Base-by-base conservation (phyloP, 1,140 invertebrate genomes). In the Drosophila chauvacae region DNA sequence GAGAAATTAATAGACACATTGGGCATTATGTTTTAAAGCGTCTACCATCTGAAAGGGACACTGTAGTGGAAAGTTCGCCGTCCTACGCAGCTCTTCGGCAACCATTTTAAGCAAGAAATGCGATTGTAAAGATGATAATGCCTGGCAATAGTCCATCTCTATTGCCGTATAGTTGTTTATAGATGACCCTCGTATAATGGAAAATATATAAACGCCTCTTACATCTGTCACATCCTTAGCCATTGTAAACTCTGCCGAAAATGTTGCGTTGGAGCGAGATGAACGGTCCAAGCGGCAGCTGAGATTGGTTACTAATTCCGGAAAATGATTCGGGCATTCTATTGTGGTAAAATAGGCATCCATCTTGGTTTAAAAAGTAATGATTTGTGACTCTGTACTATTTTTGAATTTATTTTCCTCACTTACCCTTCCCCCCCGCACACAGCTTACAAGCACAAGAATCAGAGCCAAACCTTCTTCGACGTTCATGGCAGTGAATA, bases 1-100 rank as follows among this genome's bases (percentile, higher is more conserved):
- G 5, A 20, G 0, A 39, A 30, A 41, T 51, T 13, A 4, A 26
- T 18, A 50, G 7, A 3, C n/a, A 30, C 0, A 14, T 18, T 30
- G 4, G 6, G 14, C n/a, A 20, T 2, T 23, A 33, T 1, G 16
- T 39, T 35, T 56, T 23, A 7, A 28, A 10, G 18, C 4, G 14
- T 9, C 16, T 26, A 80, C 76, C 50, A 47, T 81, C 51, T 65
- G 53, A 7, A 81, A 79, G 7, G 76, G 76, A n/a, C 72, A 81
- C 4, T 63, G 42, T 0, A 64, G 14, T 2, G 77, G 77, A 51
- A 77, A 77, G 23, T 80, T 81, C 2, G 56, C 30, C 2, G 57
- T 30, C 16, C 44, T 44, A 0, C 78, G 65, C 4, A 81, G 5
- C 26, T 53, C 73, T 2, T 30, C 18, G 39, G 48, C 35, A 33